Evolutionary conservation across 2,797 vertebrate genomes (phyloP).

Genomic region (Uromys caudimaculatus): DNA sequence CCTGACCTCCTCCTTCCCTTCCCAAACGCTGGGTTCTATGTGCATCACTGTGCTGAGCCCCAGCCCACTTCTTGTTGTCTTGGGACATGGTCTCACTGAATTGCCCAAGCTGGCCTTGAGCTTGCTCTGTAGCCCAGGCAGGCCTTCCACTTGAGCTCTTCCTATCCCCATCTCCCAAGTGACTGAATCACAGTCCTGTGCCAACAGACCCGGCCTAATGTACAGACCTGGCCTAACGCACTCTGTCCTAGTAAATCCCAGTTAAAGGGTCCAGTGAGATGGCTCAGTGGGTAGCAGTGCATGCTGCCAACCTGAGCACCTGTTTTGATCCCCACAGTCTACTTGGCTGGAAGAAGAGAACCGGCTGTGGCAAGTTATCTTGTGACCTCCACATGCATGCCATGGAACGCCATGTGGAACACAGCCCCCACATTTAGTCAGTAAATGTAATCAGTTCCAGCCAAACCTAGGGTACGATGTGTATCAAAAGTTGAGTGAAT

Average conservation of each 20-base stretch:
- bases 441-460: not conserved
- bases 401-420: not conserved
- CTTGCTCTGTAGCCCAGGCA: not conserved
- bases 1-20: not conserved
- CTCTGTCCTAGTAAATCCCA: not conserved
- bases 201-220: not conserved
- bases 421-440: not conserved
- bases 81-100: not conserved
- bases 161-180: not conserved
- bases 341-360: not conserved
- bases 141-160: not conserved
- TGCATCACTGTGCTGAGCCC: not conserved
- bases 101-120: not conserved
- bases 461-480: not conserved
- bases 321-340: not conserved
- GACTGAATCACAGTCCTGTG: not conserved
- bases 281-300: not conserved
- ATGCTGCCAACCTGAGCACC: not conserved
- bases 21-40: not conserved
- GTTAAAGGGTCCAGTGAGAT: not conserved
- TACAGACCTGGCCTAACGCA: not conserved
- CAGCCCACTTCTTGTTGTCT: not conserved
- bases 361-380: not conserved
- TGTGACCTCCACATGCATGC: no score
- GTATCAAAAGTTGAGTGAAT: conserved; percentile 32